Base-by-base conservation (phyloP, 2,888 invertebrate genomes). In the Conomelus anceps region DNA sequence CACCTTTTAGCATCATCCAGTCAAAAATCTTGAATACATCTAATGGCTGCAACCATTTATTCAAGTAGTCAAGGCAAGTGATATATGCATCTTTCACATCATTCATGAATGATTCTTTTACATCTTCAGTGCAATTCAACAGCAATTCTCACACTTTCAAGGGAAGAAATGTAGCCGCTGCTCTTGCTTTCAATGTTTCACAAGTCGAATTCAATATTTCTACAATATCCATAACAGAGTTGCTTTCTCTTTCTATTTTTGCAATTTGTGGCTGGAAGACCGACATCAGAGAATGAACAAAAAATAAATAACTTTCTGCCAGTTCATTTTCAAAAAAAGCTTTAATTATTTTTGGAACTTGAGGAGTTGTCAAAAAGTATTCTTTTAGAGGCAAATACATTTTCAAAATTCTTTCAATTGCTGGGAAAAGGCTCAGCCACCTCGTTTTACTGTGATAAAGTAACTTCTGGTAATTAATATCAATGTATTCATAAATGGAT, bases 261-360 rank as follows among this genome's bases (percentile, higher is more conserved):
- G n/a, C n/a, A n/a, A n/a, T n/a, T n/a, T n/a, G n/a, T n/a, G n/a
- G 17, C 4, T 88, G 88, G 22, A 88, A 88, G 34, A 88, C 41
- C 13, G 88, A 88, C 41, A 88, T 88, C 22, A 88, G 63, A 63
- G 88, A 88, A 88, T 92, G 91, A 84, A 92, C 89, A 91, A 92
- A 92, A 91, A 91, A 91, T 34, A 91, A 89, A 86, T 91, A 89
- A 89, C 86, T 85, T 90, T 92, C 91, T 87, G 91, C 91, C 84
- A 91, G 89, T 87, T 91, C 91, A 89, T 91, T 90, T 89, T 91
- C 88, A 90, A 92, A 92, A 90, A 92, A 92, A 87, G n/a, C n/a
- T n/a, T n/a, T n/a, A n/a, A n/a, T n/a, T n/a, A n/a, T n/a, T n/a
- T n/a, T n/a, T n/a, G n/a, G n/a, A n/a, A n/a, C n/a, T n/a, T n/a